Evolutionary conservation across 2,113 vertebrate species (phyloP).

Genomic region (Macrotis lagotis): DNA sequence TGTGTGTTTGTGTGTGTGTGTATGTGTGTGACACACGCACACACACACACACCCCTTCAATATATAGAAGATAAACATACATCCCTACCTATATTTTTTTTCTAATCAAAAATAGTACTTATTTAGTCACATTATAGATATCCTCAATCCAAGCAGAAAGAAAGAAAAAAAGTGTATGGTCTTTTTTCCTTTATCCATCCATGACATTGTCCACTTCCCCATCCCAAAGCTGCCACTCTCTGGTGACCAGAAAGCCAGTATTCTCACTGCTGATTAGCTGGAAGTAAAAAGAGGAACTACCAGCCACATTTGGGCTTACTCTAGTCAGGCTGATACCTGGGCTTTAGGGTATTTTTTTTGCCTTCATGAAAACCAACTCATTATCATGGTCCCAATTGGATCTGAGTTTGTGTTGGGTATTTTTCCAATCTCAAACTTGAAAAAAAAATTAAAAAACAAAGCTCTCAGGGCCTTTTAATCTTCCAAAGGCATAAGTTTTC

Average conservation of each 20-base stretch:
- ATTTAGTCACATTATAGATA: conserved; percentile 29
- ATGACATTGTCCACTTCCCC: neutral
- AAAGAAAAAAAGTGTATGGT: neutral
- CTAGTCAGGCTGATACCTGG: neutral
- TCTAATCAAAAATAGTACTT: conserved; percentile 50
- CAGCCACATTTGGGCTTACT: neutral
- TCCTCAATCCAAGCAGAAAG: neutral
- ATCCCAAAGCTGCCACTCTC: neutral
- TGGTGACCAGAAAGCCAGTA: neutral
- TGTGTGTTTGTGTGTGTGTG: too few species aligned
- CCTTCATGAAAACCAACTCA: conserved; percentile 50
- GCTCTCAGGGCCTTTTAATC: conserved; percentile 42
- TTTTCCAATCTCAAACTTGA: conserved; percentile 63
- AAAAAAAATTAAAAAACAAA: conserved; percentile 45
- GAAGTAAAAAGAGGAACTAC: conserved; percentile 6
- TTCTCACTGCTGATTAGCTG: neutral
- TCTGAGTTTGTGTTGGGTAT: neutral
- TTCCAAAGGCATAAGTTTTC: neutral
- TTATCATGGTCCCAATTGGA: conserved; percentile 40
- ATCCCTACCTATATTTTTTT: conserved; percentile 12
- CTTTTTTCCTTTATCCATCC: neutral
- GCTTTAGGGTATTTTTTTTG: conserved; percentile 45
- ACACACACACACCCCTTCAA: too few species aligned
- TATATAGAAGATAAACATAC: conserved; percentile 51
- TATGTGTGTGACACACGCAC: too few species aligned